phyloP scores from a whole-genome alignment of 2,113 vertebrate species.

The Myiopsitta monachus region DNA sequence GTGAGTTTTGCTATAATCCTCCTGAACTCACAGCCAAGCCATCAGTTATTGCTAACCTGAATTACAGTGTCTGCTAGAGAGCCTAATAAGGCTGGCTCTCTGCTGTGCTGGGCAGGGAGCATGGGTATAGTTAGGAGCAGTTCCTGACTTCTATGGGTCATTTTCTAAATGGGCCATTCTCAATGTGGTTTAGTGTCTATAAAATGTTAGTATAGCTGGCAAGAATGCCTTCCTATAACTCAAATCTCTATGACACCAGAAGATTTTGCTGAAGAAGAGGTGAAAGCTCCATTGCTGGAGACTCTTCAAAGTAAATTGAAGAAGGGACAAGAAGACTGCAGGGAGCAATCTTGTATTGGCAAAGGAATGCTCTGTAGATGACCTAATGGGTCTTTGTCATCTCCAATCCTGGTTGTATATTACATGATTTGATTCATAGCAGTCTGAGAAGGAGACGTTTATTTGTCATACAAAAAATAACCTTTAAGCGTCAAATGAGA shows the following conservation, averaged over 20 bases:
- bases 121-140: neutral
- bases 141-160: neutral
- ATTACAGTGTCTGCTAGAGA: neutral
- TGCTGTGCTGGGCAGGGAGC: neutral
- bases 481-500: slow-evolving; percentile 15
- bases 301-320: neutral
- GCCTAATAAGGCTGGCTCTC: neutral
- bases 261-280: neutral
- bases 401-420: neutral
- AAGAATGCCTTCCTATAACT: neutral
- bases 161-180: neutral
- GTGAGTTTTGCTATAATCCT: neutral
- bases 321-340: neutral
- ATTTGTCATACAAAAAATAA: slow-evolving; percentile 15
- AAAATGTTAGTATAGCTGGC: neutral
- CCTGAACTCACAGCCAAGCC: neutral
- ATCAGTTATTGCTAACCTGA: neutral
- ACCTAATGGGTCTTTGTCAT: neutral
- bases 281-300: neutral
- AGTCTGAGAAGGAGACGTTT: slow-evolving; percentile 6
- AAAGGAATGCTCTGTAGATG: neutral
- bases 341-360: neutral
- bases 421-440: neutral
- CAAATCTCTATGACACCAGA: neutral
- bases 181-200: neutral